A percentile compares a stretch with the other conserved stretches of the same genome.
These are phyloP conservation scores for Brachyhypopomus gauderio DNA, from an alignment of 2,113 vertebrate genomes.

Conservation along the genomic window DNA sequence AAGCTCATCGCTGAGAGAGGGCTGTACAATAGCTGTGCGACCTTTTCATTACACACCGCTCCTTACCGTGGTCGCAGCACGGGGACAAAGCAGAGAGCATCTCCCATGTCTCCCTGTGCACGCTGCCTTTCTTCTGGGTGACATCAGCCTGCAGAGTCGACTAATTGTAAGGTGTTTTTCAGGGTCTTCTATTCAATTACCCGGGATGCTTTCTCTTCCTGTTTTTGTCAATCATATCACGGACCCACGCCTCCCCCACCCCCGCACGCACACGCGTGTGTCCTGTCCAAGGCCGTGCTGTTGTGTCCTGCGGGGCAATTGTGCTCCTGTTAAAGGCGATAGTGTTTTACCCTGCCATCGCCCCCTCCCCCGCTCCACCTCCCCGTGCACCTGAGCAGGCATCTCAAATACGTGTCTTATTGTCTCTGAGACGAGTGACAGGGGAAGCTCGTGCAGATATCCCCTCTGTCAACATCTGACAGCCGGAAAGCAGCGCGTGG, in stretches of 20 bases:
- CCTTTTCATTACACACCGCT: constrained; percentile 64
- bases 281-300: constrained; percentile 8
- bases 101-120: constrained; percentile 11
- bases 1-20: constrained; percentile 64
- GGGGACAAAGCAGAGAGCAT: constrained; percentile 18
- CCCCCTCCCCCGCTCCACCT: too few relatives aligned
- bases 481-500: too few relatives aligned
- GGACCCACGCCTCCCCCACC: neutral
- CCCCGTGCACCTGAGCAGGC: neutral
- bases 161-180: constrained; percentile 60
- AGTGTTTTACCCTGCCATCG: too few relatives aligned
- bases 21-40: constrained; percentile 62
- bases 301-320: too few relatives aligned
- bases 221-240: constrained; percentile 28
- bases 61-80: constrained; percentile 2
- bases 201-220: constrained; percentile 37
- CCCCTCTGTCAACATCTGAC: constrained; percentile 3
- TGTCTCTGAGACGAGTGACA: neutral
- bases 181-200: constrained; percentile 37
- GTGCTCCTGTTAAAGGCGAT: too few relatives aligned
- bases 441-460: neutral
- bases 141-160: constrained; percentile 52
- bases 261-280: too few relatives aligned
- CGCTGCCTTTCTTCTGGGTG: neutral
- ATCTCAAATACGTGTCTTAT: constrained; percentile 22